Conservation (phyloP, 2,113 vertebrate species). For the mouse (Mus musculus) region DNA sequence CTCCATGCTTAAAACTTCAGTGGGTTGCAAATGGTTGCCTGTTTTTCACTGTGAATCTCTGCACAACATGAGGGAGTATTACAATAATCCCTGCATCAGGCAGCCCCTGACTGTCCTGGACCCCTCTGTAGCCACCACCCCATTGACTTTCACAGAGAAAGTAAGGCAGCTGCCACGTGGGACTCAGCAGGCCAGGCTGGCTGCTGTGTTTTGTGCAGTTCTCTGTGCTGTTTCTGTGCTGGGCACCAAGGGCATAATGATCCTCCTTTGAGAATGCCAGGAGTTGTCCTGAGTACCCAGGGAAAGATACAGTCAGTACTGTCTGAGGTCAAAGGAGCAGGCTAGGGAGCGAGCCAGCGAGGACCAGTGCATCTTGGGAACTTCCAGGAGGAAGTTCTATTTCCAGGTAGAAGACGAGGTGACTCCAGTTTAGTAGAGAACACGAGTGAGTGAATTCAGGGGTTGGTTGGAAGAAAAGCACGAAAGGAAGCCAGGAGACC, state of each 20-base stretch:
- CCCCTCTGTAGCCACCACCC: background rate
- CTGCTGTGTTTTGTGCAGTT: background rate
- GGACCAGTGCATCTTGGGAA: background rate
- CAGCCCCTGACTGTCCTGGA: background rate
- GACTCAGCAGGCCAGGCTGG: background rate
- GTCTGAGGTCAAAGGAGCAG: background rate
- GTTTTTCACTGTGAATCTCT: conserved; percentile 36
- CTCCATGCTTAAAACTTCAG: background rate
- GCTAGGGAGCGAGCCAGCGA: background rate
- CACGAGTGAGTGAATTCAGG: background rate
- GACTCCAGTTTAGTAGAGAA: background rate
- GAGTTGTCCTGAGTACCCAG: background rate
- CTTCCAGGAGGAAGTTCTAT: conserved; percentile 26
- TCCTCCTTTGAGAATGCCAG: background rate
- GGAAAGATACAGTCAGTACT: background rate
- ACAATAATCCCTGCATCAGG: background rate
- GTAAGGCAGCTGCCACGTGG: background rate
- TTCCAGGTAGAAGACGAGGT: background rate
- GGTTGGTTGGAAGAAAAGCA: background rate
- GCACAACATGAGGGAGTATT: background rate
- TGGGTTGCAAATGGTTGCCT: background rate
- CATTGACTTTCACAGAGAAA: background rate
- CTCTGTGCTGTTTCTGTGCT: background rate
- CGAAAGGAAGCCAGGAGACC: background rate
- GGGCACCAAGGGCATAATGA: background rate